Evolutionary conservation across 2,888 invertebrate genomes (phyloP), one percentile per base, ranked within the genome.

Genomic region (Nomada goodeniana): DNA sequence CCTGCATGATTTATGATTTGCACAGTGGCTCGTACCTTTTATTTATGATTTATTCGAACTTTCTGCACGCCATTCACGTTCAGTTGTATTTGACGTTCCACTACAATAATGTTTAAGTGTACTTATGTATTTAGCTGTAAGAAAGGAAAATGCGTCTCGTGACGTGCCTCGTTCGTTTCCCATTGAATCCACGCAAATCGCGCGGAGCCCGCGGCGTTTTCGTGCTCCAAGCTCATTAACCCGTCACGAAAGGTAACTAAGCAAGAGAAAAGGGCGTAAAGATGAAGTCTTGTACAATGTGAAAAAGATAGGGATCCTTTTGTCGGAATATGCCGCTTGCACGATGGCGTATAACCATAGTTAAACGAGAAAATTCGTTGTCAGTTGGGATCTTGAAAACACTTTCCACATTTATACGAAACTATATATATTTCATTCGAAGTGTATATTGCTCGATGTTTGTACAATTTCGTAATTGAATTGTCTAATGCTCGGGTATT

Each of bases 161-260:
- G 71, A 79, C 76, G 60, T 5, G n/a, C 23, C 29, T 70, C 26
- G 80, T 64, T 80, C 42, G 50, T 57, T 44, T 52, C 68, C 50
- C 61, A 44, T 47, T 23, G 67, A 15, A 57, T 75, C 52, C 60
- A 36, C 44, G 59, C 44, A 15, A 42, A 60, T 80, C 80, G 53
- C 64, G 23, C 26, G 57, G 18, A 47, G 64, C 79, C 65, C 23
- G 80, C 42, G 70, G 79, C 80, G 53, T 70, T 70, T 80, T 80
- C 79, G 79, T 80, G 79, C 36, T 60, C 65, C 59, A 26, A 26
- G 65, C 80, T 80, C 79, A 42, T 80, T 80, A 80, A 80, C 79
- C 59, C 64, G 79, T 65, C 70, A 79, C 70, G 79, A 79, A 65
- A 60, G 70, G 70, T 59, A 80, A 60, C 71, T 23, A 29, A 20